Percentiles rank a stretch among this genome's conserved stretches.
Evolutionary conservation across 1,140 invertebrate species (phyloP).

Genomic region (Notospermus geniculatus): DNA sequence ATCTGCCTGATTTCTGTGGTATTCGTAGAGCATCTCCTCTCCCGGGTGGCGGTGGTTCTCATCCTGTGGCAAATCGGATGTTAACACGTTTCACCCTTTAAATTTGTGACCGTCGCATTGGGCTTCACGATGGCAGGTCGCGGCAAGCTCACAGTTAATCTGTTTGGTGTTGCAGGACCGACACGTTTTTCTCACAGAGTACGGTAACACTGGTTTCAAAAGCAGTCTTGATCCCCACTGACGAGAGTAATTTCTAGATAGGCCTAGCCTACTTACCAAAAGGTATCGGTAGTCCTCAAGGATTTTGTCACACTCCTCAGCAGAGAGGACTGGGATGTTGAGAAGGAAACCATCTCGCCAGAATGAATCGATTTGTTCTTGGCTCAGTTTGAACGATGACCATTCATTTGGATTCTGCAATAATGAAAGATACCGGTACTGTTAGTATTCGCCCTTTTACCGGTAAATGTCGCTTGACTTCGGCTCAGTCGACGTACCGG

Average conservation of each 20-base stretch:
- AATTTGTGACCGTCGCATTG: too few relatives aligned
- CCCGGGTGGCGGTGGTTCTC: conserved; percentile 32
- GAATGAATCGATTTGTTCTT: conserved; percentile 34
- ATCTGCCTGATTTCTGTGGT: conserved; percentile 48
- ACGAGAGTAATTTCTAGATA: too few relatives aligned
- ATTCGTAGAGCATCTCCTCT: conserved; percentile 49
- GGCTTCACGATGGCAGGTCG: not conserved
- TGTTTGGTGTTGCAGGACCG: too few relatives aligned
- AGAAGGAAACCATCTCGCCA: conserved; percentile 41
- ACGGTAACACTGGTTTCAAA: too few relatives aligned
- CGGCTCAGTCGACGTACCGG: too few relatives aligned
- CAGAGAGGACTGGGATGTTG: conserved; percentile 38
- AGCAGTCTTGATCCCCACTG: too few relatives aligned
- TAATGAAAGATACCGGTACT: conserved; percentile 3
- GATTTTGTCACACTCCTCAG: conserved; percentile 41
- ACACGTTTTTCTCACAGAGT: too few relatives aligned
- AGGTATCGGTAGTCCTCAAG: conserved; percentile 43
- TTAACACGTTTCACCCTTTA: not conserved
- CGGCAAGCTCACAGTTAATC: not conserved
- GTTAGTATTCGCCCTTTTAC: too few relatives aligned
- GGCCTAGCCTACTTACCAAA: conserved; percentile 37
- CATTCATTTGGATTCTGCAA: conserved; percentile 32
- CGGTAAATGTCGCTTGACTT: too few relatives aligned
- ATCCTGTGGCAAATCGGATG: conserved; percentile 24
- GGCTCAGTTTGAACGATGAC: conserved; percentile 28